Base-by-base conservation (phyloP, 2,888 invertebrate species). In the Poecilus cupreus region DNA sequence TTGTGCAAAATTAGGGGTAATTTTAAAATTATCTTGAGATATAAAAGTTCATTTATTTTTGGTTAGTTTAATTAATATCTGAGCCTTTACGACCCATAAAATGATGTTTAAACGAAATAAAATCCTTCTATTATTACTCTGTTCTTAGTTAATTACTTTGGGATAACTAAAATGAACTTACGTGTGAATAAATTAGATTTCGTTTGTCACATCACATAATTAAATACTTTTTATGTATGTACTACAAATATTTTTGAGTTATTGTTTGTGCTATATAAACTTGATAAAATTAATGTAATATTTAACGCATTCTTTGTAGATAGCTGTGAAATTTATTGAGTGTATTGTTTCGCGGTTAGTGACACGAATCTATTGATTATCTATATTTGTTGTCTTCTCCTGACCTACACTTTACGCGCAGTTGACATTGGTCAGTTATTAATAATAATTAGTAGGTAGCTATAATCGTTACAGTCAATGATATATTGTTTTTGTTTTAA, bases 11-110 rank as follows among this genome's bases (percentile, higher is more conserved):
- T 57, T 57, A 11, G 11, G 37, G 37, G 18, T 43, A 39, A 70
- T 70, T 70, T 70, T 68, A 13, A 68, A 32, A 68, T 68, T 20
- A 70, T 39, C 70, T 70, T 43, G 43, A 70, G 39, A 70, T 39
- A 8, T 46, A 49, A 72, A 46, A 24, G 72, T 72, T 49, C 72
- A 72, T 72, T 72, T 72, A 72, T 72, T 72, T 46, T 43, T 39
- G 70, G 37, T 37, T 49, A 46, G 22, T 46, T 72, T 72, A 70
- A 70, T 70, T 70, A 70, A 43, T 46, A 11, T 43, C 39, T 43
- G 37, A 70, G 70, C 39, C 20, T 43, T 72, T 72, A 72, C 49
- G 49, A 49, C n/a, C 49, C 72, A 72, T 72, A 72, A 72, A 72
- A 72, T 49, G 3, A 72, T 46, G 49, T 49, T 49, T 72, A 72